phyloP scores from a whole-genome alignment of 2,797 vertebrate genomes.

The Galago senegalensis region DNA sequence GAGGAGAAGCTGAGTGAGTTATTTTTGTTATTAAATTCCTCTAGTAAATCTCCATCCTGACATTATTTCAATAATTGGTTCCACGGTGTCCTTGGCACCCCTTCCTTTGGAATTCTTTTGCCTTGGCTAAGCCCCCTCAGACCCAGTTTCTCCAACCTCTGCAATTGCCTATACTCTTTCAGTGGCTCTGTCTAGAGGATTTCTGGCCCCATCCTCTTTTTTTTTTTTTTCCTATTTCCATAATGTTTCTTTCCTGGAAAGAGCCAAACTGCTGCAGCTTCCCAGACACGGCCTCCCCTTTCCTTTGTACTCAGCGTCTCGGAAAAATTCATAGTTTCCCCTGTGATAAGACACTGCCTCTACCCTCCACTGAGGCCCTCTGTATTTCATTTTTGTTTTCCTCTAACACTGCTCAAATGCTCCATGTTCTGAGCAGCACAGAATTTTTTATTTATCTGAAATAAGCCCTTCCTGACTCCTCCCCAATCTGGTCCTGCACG shows the following conservation, averaged over 20 bases:
- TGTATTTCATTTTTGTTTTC: constrained; percentile 43
- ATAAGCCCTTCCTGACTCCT: background rate
- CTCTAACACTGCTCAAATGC: background rate
- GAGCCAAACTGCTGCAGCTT: constrained; percentile 74
- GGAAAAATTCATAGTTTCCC: background rate
- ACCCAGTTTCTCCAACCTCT: constrained; percentile 80
- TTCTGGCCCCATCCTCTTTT: background rate
- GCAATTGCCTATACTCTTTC: background rate
- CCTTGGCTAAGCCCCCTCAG: constrained; percentile 71
- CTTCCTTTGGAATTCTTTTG: constrained; percentile 71
- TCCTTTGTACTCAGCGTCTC: constrained; percentile 3
- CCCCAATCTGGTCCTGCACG: background rate
- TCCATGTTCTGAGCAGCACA: background rate
- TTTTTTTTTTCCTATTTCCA: constrained; percentile 76
- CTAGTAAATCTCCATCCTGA: constrained; percentile 73
- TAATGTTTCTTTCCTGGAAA: constrained; percentile 81
- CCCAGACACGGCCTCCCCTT: background rate
- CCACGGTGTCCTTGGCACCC: constrained; percentile 36
- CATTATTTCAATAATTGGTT: constrained; percentile 79
- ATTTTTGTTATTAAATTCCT: constrained; percentile 74
- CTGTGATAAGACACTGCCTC: background rate
- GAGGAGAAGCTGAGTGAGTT: background rate
- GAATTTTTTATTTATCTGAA: constrained; percentile 61
- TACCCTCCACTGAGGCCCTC: background rate
- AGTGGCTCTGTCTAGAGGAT: constrained; percentile 69